phyloP scores from a whole-genome alignment of 37 sponge, comb jelly and placozoan genomes.

The Corticium candelabrum region DNA sequence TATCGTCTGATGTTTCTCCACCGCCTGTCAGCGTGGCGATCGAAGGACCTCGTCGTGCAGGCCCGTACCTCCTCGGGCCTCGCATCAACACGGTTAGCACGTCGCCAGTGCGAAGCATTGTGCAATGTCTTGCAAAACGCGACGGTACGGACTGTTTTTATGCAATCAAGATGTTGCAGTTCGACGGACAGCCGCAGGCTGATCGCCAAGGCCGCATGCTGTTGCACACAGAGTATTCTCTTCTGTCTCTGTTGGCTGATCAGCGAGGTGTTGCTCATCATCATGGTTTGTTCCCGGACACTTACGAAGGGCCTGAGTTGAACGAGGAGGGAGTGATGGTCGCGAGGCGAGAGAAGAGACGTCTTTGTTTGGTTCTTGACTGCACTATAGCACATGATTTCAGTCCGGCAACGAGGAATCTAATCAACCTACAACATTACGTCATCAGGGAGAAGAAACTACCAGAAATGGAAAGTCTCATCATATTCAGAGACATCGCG shows the following conservation, averaged over 20 bases:
- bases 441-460: slow-evolving; percentile 51
- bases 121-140: slow-evolving; percentile 43
- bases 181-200: neutral
- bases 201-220: slow-evolving; percentile 49
- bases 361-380: slow-evolving; percentile 51
- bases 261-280: slow-evolving; percentile 49
- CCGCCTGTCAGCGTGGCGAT: too few relatives aligned
- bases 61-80: slow-evolving; percentile 28
- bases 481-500: slow-evolving; percentile 28
- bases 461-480: slow-evolving; percentile 44
- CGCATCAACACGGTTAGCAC: slow-evolving; percentile 23
- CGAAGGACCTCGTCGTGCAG: slow-evolving; percentile 1
- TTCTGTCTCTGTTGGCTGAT: slow-evolving; percentile 53
- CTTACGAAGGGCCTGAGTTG: neutral
- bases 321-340: neutral
- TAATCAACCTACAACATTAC: slow-evolving; percentile 67
- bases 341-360: neutral
- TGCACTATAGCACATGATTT: slow-evolving; percentile 45
- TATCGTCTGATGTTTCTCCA: too few relatives aligned
- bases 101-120: slow-evolving; percentile 33
- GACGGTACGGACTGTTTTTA: slow-evolving; percentile 41
- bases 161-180: slow-evolving; percentile 30
- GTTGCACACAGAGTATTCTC: slow-evolving; percentile 57
- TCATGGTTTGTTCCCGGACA: slow-evolving; percentile 46
- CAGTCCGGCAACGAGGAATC: slow-evolving; percentile 15